A percentile compares a stretch with the other conserved stretches of the same genome.
Conservation (phyloP, 1,140 invertebrate genomes). For the Ruditapes philippinarum region DNA sequence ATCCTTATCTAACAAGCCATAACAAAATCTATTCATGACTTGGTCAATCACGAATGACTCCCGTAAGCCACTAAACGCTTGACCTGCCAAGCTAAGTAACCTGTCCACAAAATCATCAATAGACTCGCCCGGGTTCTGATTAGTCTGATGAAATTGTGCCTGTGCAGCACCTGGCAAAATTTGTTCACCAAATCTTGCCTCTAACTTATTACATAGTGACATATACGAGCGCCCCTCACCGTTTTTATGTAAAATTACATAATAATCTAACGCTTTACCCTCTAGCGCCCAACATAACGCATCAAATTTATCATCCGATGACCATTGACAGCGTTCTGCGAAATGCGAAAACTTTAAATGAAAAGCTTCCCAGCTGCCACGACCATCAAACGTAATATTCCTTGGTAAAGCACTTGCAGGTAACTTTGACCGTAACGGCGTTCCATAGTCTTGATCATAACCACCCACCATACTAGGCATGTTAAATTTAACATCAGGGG, state of each 20-base stretch:
- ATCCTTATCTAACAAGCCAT: conserved; percentile 2
- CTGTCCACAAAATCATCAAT: neutral
- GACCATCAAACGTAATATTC: too few relatives aligned
- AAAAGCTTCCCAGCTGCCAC: too few relatives aligned
- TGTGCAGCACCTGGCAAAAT: too few relatives aligned
- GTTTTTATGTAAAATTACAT: too few relatives aligned
- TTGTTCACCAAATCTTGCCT: too few relatives aligned
- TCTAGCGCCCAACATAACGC: neutral
- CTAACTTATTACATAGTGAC: neutral
- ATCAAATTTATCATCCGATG: neutral
- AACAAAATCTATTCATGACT: conserved; percentile 2
- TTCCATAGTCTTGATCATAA: too few relatives aligned
- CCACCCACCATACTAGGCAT: too few relatives aligned
- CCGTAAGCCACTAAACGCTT: neutral
- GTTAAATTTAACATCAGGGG: too few relatives aligned
- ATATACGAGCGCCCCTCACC: neutral
- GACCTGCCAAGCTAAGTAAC: neutral
- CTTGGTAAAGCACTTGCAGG: too few relatives aligned
- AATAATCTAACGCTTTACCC: neutral
- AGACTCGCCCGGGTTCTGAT: neutral
- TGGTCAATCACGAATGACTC: neutral
- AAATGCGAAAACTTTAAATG: too few relatives aligned
- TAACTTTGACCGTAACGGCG: too few relatives aligned
- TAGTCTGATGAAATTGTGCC: neutral
- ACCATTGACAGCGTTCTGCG: neutral